A percentile compares a stretch with the other conserved stretches of the same genome.
Evolutionary conservation across 2,797 vertebrate genomes (phyloP).

Genomic region (Sebastes wilsoni): DNA sequence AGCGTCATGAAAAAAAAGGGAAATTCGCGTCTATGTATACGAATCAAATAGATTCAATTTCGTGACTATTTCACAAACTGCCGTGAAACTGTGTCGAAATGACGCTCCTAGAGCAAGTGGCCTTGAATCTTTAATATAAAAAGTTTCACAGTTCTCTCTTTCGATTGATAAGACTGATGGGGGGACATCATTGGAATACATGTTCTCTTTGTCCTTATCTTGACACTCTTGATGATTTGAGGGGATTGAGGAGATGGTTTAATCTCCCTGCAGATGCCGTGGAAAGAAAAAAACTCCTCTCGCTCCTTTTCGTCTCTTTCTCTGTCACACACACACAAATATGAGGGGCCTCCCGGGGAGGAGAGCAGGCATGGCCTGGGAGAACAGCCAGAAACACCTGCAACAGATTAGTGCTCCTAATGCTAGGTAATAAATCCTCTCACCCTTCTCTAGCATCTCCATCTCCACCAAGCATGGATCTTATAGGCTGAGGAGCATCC

Average conservation of each 20-base stretch:
- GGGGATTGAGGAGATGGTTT: slow-evolving; percentile 40
- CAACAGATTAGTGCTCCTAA: slow-evolving; percentile 87
- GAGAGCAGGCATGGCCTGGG: slow-evolving; percentile 66
- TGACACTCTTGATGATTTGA: slow-evolving; percentile 41
- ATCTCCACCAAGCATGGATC: slow-evolving; percentile 63
- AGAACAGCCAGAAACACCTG: slow-evolving; percentile 86
- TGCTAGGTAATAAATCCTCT: slow-evolving; percentile 85
- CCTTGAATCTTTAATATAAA: not conserved
- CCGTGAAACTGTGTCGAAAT: not conserved
- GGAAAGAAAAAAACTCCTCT: slow-evolving; percentile 21
- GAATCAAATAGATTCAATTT: too few species aligned
- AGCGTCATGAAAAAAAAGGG: too few species aligned
- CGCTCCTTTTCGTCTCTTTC: slow-evolving; percentile 38
- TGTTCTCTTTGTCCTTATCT: slow-evolving; percentile 49
- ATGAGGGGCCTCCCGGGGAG: slow-evolving; percentile 75
- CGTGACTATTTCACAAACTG: not conserved
- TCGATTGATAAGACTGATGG: slow-evolving; percentile 20
- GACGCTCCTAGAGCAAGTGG: not conserved
- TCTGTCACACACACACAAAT: slow-evolving; percentile 50
- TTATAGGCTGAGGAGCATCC: slow-evolving; percentile 45
- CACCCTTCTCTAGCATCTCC: slow-evolving; percentile 76
- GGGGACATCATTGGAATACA: slow-evolving; percentile 22
- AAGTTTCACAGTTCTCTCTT: not conserved
- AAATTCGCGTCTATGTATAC: too few species aligned
- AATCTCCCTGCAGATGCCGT: slow-evolving; percentile 32